phyloP scores from a whole-genome alignment of 2,113 vertebrate genomes.

The Sylvia atricapilla region DNA sequence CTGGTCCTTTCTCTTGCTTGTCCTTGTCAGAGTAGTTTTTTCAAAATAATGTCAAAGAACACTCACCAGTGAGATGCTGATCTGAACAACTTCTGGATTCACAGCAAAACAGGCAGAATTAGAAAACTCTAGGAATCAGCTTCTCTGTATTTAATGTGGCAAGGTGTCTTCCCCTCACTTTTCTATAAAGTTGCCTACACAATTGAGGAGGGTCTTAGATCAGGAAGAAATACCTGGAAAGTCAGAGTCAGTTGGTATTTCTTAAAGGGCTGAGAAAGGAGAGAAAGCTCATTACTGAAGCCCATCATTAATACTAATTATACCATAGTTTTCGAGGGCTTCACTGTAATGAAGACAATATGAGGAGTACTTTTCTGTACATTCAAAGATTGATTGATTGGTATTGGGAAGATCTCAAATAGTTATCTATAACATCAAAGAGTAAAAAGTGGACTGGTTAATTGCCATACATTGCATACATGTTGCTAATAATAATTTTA shows the following conservation, averaged over 20 bases:
- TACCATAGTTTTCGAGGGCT: not conserved
- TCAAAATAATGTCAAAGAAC: not conserved
- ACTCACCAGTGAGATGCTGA: not conserved
- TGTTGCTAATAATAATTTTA: not conserved
- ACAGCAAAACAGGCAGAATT: not conserved
- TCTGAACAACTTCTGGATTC: not conserved
- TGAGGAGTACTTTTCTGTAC: not conserved
- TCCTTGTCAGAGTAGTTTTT: not conserved
- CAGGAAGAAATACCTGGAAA: not conserved
- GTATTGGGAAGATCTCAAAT: not conserved
- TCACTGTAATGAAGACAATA: not conserved
- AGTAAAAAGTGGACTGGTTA: not conserved
- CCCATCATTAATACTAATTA: not conserved
- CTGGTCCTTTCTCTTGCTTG: not conserved
- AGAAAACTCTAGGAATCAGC: not conserved
- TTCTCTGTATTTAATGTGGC: not conserved
- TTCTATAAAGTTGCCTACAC: not conserved
- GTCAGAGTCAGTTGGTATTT: not conserved
- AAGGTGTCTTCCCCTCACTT: not conserved
- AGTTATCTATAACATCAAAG: not conserved
- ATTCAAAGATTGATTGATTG: not conserved
- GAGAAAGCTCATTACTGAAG: not conserved
- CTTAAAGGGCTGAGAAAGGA: not conserved
- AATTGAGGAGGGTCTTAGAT: not conserved
- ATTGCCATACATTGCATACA: not conserved